These are phyloP conservation scores for Streblospio benedicti DNA, from an alignment of 1,140 invertebrate genomes.

Conservation along the genomic window DNA sequence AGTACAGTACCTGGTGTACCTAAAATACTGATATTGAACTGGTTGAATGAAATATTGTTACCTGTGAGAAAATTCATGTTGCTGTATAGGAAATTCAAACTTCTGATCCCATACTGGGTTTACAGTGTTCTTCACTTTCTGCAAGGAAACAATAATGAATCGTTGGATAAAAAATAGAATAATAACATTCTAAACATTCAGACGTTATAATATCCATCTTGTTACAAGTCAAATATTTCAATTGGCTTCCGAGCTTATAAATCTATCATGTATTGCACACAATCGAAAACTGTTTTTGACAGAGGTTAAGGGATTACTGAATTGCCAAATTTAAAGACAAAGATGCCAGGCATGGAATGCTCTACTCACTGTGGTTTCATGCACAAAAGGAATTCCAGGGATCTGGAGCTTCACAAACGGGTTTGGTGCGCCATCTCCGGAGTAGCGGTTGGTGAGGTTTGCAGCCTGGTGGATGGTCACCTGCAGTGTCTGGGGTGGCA, in stretches of 20 bases:
- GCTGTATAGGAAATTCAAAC: conserved; percentile 33
- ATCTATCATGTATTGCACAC: no score
- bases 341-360: no score
- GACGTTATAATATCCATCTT: no score
- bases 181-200: no score
- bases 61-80: conserved; percentile 34
- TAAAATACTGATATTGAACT: no score
- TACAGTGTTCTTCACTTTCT: conserved; percentile 29
- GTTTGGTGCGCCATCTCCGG: conserved; percentile 23
- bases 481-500: conserved; percentile 24
- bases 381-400: conserved; percentile 25
- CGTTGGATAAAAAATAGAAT: neutral
- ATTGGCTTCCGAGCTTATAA: no score
- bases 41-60: conserved; percentile 15
- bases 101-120: conserved; percentile 37
- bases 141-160: neutral
- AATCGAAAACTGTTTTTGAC: no score
- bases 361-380: conserved; percentile 29
- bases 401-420: conserved; percentile 35
- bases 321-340: no score
- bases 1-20: no score
- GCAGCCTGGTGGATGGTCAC: conserved; percentile 31
- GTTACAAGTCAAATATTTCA: no score
- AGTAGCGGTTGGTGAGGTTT: conserved; percentile 25
- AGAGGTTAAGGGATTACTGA: no score